phyloP scores from a whole-genome alignment of 2,113 vertebrate genomes.

The Pterocles burchelli region DNA sequence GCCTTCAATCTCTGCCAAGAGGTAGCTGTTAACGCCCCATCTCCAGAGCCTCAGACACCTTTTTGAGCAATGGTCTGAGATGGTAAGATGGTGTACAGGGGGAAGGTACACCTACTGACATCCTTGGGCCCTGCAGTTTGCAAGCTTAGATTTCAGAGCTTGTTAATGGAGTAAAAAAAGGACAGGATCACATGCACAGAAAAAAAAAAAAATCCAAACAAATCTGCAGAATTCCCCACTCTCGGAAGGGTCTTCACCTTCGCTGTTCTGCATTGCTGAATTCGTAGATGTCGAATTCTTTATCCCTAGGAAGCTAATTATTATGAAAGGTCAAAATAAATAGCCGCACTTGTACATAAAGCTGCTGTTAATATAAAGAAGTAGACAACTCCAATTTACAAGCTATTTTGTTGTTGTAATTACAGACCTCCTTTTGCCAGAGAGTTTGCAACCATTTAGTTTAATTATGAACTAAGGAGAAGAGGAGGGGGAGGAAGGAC shows the following conservation, averaged over 20 bases:
- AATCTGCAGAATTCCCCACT: slow-evolving; percentile 23
- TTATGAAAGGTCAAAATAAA: slow-evolving; percentile 66
- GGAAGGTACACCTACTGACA: neutral
- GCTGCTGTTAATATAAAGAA: slow-evolving; percentile 40
- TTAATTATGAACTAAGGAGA: slow-evolving; percentile 40
- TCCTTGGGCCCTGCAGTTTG: neutral
- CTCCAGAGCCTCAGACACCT: neutral
- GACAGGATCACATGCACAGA: neutral
- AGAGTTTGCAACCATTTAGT: slow-evolving; percentile 43
- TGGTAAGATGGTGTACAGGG: neutral
- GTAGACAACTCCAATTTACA: slow-evolving; percentile 54
- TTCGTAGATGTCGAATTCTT: slow-evolving; percentile 41
- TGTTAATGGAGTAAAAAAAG: neutral
- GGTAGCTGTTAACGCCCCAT: neutral
- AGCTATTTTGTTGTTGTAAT: slow-evolving; percentile 72
- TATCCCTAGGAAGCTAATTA: slow-evolving; percentile 64
- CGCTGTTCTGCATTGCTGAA: slow-evolving; percentile 17
- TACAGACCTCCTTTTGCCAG: slow-evolving; percentile 42
- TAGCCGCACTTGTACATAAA: slow-evolving; percentile 33
- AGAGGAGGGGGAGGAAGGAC: slow-evolving; percentile 53
- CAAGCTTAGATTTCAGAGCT: neutral
- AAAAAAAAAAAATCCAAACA: neutral
- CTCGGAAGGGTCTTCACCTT: slow-evolving; percentile 46
- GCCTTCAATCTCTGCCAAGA: neutral
- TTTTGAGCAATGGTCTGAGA: neutral